phyloP scores from a whole-genome alignment of 2,113 vertebrate species.

The Echinops telfairi region DNA sequence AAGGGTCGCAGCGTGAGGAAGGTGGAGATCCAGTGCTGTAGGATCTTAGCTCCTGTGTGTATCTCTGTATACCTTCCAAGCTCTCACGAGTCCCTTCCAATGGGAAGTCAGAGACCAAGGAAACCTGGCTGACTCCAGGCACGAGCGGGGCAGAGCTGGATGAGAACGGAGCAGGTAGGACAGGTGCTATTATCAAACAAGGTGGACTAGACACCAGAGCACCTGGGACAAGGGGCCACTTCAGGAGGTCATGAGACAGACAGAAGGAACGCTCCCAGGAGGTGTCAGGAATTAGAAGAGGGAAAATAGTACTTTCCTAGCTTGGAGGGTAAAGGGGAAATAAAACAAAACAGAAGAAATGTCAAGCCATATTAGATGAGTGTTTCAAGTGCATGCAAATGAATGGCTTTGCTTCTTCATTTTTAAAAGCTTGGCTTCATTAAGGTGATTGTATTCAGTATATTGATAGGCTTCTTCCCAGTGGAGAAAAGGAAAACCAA shows the following conservation, averaged over 20 bases:
- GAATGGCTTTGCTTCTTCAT: conserved; percentile 32
- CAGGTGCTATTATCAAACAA: neutral
- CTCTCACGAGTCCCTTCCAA: neutral
- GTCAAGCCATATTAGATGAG: neutral
- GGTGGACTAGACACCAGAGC: neutral
- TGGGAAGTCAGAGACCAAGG: neutral
- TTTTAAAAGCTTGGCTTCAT: conserved; percentile 74
- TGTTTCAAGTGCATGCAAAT: neutral
- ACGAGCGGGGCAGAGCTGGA: neutral
- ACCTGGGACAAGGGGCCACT: fast-evolving
- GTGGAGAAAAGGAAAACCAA: conserved; percentile 17
- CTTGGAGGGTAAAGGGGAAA: neutral
- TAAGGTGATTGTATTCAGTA: conserved; percentile 57
- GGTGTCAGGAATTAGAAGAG: neutral
- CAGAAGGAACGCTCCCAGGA: neutral
- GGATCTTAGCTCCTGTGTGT: too few species aligned
- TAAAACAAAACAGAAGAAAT: neutral
- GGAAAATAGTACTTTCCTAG: neutral
- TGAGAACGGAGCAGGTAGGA: neutral
- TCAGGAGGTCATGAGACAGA: neutral
- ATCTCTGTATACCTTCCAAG: neutral
- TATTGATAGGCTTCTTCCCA: neutral
- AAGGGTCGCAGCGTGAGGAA: too few species aligned
- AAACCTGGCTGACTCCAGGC: too few species aligned
- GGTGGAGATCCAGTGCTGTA: too few species aligned